A percentile compares a stretch with the other conserved stretches of the same genome.
Evolutionary conservation across 2,113 vertebrate genomes (phyloP).

Genomic region (Meriones unguiculatus): DNA sequence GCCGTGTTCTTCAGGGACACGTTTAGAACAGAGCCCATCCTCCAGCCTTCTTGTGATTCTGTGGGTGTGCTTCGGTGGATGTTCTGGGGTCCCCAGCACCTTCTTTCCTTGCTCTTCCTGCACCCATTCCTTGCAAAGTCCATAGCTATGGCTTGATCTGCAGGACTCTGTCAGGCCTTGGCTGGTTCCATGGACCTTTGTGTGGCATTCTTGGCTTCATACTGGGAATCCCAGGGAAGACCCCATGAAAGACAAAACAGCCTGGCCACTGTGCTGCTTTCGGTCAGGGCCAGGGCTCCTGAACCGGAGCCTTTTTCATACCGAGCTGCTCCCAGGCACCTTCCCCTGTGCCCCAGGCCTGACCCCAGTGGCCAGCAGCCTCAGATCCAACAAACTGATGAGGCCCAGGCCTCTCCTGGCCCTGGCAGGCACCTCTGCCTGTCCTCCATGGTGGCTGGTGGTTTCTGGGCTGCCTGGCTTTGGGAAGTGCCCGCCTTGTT

Average conservation of each 20-base stretch:
- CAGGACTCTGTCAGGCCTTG: neutral
- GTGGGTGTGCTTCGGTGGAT: neutral
- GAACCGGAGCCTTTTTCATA: constrained; percentile 45
- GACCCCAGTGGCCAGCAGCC: constrained; percentile 38
- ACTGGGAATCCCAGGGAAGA: constrained; percentile 76
- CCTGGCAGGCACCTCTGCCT: constrained; percentile 57
- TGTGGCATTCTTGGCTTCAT: constrained; percentile 69
- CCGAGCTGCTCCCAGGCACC: constrained; percentile 11
- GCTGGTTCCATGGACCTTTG: constrained; percentile 64
- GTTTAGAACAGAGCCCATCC: accelerated
- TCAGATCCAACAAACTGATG: constrained; percentile 23
- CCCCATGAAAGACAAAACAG: constrained; percentile 68
- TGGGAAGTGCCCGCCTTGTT: constrained; percentile 69
- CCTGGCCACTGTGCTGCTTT: constrained; percentile 42
- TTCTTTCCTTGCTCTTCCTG: neutral
- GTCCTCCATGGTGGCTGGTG: constrained; percentile 65
- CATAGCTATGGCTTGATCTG: constrained; percentile 15
- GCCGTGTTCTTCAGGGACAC: neutral
- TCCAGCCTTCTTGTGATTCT: neutral
- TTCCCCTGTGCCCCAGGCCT: constrained; percentile 63
- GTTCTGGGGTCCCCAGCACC: neutral
- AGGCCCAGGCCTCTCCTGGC: constrained; percentile 57
- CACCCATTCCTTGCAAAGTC: neutral
- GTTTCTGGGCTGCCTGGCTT: constrained; percentile 71
- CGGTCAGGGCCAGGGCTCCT: constrained; percentile 59